phyloP scores from a whole-genome alignment of 1,140 invertebrate species.

The Patella vulgata region DNA sequence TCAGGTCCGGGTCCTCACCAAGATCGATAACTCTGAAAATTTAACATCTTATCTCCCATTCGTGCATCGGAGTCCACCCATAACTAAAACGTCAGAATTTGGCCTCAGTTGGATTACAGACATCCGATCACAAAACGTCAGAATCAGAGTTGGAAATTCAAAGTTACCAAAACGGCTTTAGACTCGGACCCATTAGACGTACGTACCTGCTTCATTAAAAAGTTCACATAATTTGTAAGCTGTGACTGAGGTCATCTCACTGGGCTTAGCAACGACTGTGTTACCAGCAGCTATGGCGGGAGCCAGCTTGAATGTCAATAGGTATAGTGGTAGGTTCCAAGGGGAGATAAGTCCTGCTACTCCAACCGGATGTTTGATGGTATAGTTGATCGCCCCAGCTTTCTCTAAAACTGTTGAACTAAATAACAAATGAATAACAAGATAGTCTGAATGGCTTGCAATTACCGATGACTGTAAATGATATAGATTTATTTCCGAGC shows the following conservation, averaged over 20 bases:
- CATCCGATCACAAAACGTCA: too few species aligned
- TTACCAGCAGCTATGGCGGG: conserved; percentile 73
- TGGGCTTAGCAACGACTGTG: conserved; percentile 74
- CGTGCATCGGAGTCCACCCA: background rate
- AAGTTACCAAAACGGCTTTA: background rate
- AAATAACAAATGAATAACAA: conserved; percentile 2
- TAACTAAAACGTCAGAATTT: too few species aligned
- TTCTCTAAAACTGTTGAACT: conserved; percentile 64
- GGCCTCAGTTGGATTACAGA: too few species aligned
- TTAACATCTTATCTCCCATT: too few species aligned
- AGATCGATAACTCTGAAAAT: too few species aligned
- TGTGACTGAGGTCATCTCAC: conserved; percentile 73
- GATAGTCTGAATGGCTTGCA: too few species aligned
- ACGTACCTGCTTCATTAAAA: conserved; percentile 69
- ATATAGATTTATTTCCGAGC: too few species aligned
- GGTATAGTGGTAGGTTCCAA: conserved; percentile 75
- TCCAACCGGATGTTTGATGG: conserved; percentile 69
- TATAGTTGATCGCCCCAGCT: conserved; percentile 69
- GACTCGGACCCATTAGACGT: background rate
- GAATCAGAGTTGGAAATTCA: too few species aligned
- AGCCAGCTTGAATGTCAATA: conserved; percentile 72
- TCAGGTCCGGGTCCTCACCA: too few species aligned
- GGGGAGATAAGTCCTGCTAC: conserved; percentile 73
- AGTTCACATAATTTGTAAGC: conserved; percentile 70
- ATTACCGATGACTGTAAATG: too few species aligned